phyloP scores from a whole-genome alignment of 2,113 vertebrate genomes.

The Sebastes schlegelii region DNA sequence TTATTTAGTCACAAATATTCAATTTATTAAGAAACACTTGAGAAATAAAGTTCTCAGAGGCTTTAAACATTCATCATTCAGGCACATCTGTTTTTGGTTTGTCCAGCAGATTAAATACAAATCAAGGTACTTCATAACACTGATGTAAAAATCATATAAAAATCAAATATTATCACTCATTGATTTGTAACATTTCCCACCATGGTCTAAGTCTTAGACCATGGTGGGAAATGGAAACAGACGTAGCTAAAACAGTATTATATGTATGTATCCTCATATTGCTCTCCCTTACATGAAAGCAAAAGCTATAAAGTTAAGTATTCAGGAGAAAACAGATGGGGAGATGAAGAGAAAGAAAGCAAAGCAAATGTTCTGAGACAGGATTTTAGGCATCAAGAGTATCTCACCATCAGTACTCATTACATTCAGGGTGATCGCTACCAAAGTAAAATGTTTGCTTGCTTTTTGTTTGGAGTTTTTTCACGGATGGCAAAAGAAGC shows the following conservation, averaged over 20 bases:
- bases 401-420: slow-evolving; percentile 45
- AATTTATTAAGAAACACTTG: background rate
- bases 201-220: too few relatives aligned
- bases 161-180: background rate
- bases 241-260: background rate
- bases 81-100: background rate
- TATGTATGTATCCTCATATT: background rate
- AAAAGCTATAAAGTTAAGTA: background rate
- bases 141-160: background rate
- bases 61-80: background rate
- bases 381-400: slow-evolving; percentile 36
- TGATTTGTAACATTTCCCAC: background rate
- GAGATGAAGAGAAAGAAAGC: slow-evolving; percentile 22
- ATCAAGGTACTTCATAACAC: background rate
- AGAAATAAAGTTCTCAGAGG: background rate
- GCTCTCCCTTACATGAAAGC: background rate
- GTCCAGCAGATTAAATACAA: slow-evolving; percentile 7
- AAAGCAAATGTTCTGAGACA: slow-evolving; percentile 25
- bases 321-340: slow-evolving; percentile 32
- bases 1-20: background rate
- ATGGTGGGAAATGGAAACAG: too few relatives aligned
- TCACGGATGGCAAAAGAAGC: slow-evolving; percentile 38
- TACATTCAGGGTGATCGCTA: slow-evolving; percentile 40
- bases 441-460: slow-evolving; percentile 25
- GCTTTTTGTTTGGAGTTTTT: slow-evolving; percentile 30